Evolutionary conservation across 2,888 invertebrate genomes (phyloP), one percentile per base, ranked within the genome.

Genomic region (Drosophila birchii): DNA sequence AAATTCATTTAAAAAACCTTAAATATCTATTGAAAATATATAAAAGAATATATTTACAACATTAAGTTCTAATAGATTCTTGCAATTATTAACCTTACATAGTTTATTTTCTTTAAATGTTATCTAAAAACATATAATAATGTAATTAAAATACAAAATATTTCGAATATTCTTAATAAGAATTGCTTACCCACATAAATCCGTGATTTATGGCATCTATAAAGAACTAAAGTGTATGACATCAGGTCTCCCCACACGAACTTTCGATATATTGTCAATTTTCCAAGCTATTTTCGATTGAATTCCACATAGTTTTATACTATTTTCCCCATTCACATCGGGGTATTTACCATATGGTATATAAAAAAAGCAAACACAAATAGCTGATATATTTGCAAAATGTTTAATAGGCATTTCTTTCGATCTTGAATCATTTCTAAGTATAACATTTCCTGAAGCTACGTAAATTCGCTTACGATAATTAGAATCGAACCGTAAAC

Each of bases 391-490:
- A 55, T 73, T 69, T 58, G 45, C 60, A 71, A 59, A 73, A 64
- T 43, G 32, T 73, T 74, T 74, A 73, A 64, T 73, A 55, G 54
- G 72, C 64, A 59, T 43, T 59, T 57, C 44, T 74, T 57, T 72
- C 39, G 34, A 23, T 61, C 51, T 36, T 73, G 49, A 29, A 57
- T 60, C 49, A 36, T 64, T 58, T 72, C 64, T 72, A 72, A 36
- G 41, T 74, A 64, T 73, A 73, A 73, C 75, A 63, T 59, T 73
- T 70, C 53, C 72, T 68, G 39, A 70, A 70, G 34, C 72, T 68
- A 68, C 49, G 47, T 68, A 68, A 68, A 56, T 68, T 71, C 59
- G 51, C 72, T 71, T 71, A 69, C 53, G n/a, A 53, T 71, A 69
- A 39, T 56, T 72, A 56, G 34, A 56, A 62, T 56, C 51, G 38